A percentile compares a stretch with the other conserved stretches of the same genome.
Evolutionary conservation across 2,888 invertebrate genomes (phyloP).

Genomic region (Fissipunctia ypsillon): DNA sequence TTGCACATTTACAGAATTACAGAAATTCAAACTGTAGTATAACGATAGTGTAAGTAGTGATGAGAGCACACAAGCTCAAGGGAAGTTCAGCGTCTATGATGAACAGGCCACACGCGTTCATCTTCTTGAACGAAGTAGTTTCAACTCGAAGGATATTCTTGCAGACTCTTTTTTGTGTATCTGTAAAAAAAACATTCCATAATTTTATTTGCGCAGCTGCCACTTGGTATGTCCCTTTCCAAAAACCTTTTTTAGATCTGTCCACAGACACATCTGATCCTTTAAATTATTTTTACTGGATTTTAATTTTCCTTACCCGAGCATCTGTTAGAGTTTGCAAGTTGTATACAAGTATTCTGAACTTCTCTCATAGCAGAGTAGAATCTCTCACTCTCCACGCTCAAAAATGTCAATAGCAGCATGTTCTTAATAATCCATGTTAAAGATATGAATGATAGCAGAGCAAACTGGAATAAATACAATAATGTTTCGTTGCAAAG

Average conservation of each 20-base stretch:
- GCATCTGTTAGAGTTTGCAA: background rate
- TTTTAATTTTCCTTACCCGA: slow-evolving; percentile 8
- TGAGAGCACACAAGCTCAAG: slow-evolving; percentile 1
- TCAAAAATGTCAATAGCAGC: background rate
- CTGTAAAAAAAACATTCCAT: slow-evolving; percentile 5
- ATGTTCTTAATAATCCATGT: slow-evolving; percentile 29
- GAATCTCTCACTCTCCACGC: slow-evolving; percentile 21
- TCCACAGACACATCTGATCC: too few species aligned
- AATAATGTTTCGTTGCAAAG: background rate
- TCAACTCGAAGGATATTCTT: slow-evolving; percentile 29
- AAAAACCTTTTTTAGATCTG: background rate
- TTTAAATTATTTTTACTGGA: background rate
- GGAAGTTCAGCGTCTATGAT: slow-evolving; percentile 12
- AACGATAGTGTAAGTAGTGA: slow-evolving; percentile 28
- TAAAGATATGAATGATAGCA: slow-evolving; percentile 2
- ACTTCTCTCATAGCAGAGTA: slow-evolving; percentile 23
- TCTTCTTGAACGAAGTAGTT: slow-evolving; percentile 10
- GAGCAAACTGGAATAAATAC: slow-evolving; percentile 16
- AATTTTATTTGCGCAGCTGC: background rate
- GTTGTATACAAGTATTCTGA: background rate
- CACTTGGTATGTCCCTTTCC: background rate
- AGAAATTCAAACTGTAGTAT: slow-evolving; percentile 37
- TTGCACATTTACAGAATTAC: slow-evolving; percentile 2
- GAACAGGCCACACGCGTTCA: slow-evolving; percentile 21
- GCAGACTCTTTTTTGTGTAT: slow-evolving; percentile 16